Percentiles rank a stretch among this genome's conserved stretches.
These are phyloP conservation scores for zebrafish (Danio rerio) DNA, from an alignment of 2,113 vertebrate species.

Conservation along the genomic window DNA sequence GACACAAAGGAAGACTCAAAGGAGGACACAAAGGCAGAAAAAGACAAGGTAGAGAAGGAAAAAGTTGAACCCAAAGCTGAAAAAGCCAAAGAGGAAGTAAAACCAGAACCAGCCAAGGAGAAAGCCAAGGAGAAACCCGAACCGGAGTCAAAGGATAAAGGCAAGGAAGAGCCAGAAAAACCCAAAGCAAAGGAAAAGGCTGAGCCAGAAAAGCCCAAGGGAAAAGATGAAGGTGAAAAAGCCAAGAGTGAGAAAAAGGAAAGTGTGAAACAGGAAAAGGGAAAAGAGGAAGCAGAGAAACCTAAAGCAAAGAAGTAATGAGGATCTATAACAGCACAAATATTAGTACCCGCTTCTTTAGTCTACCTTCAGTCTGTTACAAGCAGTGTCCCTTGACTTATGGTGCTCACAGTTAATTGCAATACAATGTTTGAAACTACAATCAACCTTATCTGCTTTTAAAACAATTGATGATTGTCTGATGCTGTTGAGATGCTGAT, in stretches of 20 bases:
- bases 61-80: constrained; percentile 63
- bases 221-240: constrained; percentile 54
- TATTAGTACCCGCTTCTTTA: constrained; percentile 18
- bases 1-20: constrained; percentile 36
- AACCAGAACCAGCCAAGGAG: constrained; percentile 42
- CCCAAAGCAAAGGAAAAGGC: constrained; percentile 64
- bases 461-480: constrained; percentile 47
- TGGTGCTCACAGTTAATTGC: constrained; percentile 43
- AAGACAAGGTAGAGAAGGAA: constrained; percentile 41
- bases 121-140: constrained; percentile 51
- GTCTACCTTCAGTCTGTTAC: background rate
- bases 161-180: constrained; percentile 63
- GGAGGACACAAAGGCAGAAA: constrained; percentile 41
- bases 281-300: constrained; percentile 53
- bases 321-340: constrained; percentile 16
- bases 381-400: constrained; percentile 29
- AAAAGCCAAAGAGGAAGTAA: constrained; percentile 61
- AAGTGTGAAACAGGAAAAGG: constrained; percentile 32
- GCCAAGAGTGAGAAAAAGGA: constrained; percentile 63
- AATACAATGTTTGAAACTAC: constrained; percentile 36
- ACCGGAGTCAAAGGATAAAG: constrained; percentile 54
- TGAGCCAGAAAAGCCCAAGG: constrained; percentile 49
- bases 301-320: constrained; percentile 53
- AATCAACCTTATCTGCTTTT: constrained; percentile 43
- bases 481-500: constrained; percentile 26